A percentile compares a stretch with the other conserved stretches of the same genome.
These are phyloP conservation scores for Eupleurogrammus muticus DNA, from an alignment of 2,797 vertebrate genomes.

Conservation along the genomic window DNA sequence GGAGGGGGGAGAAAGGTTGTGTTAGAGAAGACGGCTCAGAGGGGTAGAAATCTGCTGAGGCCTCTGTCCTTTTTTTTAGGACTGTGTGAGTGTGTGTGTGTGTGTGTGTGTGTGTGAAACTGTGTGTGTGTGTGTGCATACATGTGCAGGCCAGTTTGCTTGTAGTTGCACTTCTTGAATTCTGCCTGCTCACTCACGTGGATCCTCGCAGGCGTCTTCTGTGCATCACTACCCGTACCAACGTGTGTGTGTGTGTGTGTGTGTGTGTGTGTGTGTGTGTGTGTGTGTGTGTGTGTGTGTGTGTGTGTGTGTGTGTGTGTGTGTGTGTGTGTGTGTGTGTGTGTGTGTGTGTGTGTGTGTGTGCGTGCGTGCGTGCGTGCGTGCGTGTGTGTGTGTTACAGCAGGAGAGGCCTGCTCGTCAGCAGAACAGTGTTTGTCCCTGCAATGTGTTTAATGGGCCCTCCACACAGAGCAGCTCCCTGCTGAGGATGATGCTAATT, in stretches of 20 bases:
- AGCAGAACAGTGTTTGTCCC: constrained; percentile 73
- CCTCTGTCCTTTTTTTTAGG: constrained; percentile 15
- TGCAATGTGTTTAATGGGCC: constrained; percentile 74
- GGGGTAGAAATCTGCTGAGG: constrained; percentile 52
- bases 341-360: no score
- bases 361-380: no score
- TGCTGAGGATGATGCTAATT: constrained; percentile 78
- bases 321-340: no score
- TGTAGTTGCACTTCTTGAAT: constrained; percentile 48
- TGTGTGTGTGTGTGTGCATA: constrained; percentile 23
- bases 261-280: constrained; percentile 12
- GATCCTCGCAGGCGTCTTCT: constrained; percentile 32
- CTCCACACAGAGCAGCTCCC: constrained; percentile 65
- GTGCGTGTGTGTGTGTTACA: constrained; percentile 40
- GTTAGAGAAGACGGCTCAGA: constrained; percentile 9
- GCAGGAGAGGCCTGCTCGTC: constrained; percentile 59
- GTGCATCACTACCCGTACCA: constrained; percentile 1
- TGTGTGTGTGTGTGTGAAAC: not conserved
- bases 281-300: constrained; percentile 12
- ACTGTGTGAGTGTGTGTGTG: constrained; percentile 5
- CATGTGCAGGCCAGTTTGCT: constrained; percentile 27
- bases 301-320: constrained; percentile 7
- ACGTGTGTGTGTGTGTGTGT: constrained; percentile 2
- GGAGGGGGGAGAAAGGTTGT: not conserved
- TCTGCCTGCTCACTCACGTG: constrained; percentile 35